Percentiles rank a stretch among this genome's conserved stretches.
Conservation (phyloP, 2,113 vertebrate genomes). For the Tautogolabrus adspersus region DNA sequence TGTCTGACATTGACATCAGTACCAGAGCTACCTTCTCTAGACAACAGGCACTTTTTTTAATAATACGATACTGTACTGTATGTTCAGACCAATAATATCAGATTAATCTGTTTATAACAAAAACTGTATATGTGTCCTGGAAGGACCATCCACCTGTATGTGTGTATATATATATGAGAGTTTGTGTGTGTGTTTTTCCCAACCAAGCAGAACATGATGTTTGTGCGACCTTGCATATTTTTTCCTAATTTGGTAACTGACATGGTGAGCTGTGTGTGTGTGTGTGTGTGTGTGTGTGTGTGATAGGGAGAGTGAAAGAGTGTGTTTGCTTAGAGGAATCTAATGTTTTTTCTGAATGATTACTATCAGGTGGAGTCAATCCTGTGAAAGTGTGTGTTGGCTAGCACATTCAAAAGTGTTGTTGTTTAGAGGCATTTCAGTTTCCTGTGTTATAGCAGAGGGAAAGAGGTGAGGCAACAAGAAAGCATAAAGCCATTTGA, state of each 20-base stretch:
- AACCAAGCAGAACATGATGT: slow-evolving; percentile 58
- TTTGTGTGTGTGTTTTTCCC: neutral
- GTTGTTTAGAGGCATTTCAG: slow-evolving; percentile 32
- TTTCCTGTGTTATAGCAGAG: slow-evolving; percentile 53
- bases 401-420: slow-evolving; percentile 46
- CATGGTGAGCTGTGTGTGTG: slow-evolving; percentile 33
- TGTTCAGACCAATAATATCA: no score
- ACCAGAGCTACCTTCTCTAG: no score
- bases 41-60: no score
- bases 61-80: no score
- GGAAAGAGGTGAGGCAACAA: slow-evolving; percentile 9
- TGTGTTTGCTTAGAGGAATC: slow-evolving; percentile 8
- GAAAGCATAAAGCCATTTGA: slow-evolving; percentile 22
- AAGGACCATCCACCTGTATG: neutral
- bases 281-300: slow-evolving; percentile 14
- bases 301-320: neutral
- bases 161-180: neutral
- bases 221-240: slow-evolving; percentile 66
- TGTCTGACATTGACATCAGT: neutral
- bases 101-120: neutral
- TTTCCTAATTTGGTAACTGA: slow-evolving; percentile 75
- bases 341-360: slow-evolving; percentile 53
- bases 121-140: neutral
- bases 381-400: slow-evolving; percentile 7
- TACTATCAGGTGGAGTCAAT: slow-evolving; percentile 52